Conservation (phyloP, 2,797 vertebrate species). For the Smutsia temminckii region DNA sequence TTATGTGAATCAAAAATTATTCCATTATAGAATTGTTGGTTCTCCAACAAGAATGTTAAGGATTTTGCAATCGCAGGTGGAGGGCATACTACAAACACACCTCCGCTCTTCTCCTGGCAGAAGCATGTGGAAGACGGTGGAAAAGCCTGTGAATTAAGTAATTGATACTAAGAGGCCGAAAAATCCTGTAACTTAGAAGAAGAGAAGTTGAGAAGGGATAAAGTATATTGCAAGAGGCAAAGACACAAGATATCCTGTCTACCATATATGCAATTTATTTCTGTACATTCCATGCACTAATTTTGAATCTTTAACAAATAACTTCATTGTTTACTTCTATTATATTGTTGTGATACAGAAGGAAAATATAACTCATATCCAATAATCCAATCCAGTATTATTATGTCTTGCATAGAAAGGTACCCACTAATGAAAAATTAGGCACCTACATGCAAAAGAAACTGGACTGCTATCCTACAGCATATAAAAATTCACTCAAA, state of each 20-base stretch:
- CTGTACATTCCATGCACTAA: neutral
- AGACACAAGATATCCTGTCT: neutral
- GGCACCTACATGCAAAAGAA: no score
- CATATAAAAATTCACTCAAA: no score
- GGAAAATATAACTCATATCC: neutral
- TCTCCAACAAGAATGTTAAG: neutral
- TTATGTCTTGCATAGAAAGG: neutral
- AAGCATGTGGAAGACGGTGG: neutral
- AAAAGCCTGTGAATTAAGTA: neutral
- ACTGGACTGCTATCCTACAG: no score
- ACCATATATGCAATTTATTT: neutral
- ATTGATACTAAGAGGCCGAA: neutral
- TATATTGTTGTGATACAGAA: neutral
- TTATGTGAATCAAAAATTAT: neutral
- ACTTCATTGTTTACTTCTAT: constrained; percentile 19
- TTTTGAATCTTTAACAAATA: neutral
- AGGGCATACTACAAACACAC: neutral
- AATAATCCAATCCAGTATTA: neutral
- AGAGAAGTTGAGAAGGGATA: neutral
- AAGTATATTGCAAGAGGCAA: neutral
- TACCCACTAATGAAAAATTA: no score
- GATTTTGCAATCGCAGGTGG: neutral
- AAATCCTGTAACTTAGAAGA: neutral
- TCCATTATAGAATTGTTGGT: neutral
- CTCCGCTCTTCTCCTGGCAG: neutral